Conservation (phyloP, 2,888 invertebrate species). For the Eutolmus rufibarbis region DNA sequence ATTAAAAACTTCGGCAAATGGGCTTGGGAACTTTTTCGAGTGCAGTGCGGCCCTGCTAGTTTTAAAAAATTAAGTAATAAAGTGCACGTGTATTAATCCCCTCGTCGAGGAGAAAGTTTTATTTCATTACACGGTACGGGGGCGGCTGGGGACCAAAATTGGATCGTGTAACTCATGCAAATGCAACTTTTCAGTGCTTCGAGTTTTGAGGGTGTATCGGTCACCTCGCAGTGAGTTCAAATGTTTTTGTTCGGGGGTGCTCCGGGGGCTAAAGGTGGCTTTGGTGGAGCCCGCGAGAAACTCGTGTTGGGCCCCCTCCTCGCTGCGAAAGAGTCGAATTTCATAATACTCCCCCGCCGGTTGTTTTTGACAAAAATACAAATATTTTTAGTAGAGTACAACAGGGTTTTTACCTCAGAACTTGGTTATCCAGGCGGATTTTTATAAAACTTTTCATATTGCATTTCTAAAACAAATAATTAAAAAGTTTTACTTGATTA, state of each 20-base stretch:
- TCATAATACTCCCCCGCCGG: not conserved
- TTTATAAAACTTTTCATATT: not conserved
- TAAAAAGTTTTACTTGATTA: too few species aligned
- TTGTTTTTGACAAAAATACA: not conserved
- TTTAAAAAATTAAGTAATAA: constrained; percentile 33
- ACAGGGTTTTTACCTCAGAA: too few species aligned
- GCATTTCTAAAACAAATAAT: too few species aligned
- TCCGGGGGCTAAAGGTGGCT: not conserved
- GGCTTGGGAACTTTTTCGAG: constrained; percentile 1
- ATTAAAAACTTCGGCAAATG: constrained; percentile 28
- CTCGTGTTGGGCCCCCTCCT: not conserved
- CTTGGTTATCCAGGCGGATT: not conserved
- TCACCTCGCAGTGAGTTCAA: not conserved
- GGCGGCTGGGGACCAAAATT: not conserved
- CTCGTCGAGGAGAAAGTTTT: constrained; percentile 12
- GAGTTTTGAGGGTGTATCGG: not conserved
- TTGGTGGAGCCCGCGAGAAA: not conserved
- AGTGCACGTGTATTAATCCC: constrained; percentile 25
- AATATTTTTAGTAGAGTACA: not conserved
- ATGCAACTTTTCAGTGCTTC: not conserved
- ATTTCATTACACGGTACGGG: constrained; percentile 23
- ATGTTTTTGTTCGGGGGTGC: not conserved
- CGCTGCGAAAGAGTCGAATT: not conserved
- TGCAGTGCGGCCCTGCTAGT: constrained; percentile 8
- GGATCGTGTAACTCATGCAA: constrained; percentile 5